Evolutionary conservation across 2,797 vertebrate genomes (phyloP), one percentile per base, ranked within the genome.

Genomic region (Danio albolineatus): DNA sequence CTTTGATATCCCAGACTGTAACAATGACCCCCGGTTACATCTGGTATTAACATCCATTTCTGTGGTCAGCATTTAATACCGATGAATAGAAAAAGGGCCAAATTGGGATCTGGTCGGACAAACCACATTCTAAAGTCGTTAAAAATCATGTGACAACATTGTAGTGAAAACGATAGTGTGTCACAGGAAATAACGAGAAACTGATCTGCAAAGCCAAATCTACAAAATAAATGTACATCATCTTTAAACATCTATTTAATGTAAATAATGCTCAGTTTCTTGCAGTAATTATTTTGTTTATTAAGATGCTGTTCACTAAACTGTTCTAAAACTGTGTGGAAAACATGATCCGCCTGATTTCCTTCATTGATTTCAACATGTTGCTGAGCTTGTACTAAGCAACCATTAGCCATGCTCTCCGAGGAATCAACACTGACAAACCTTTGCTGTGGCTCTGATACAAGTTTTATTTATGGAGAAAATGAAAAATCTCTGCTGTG

Each of bases 11-110:
- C 17, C 61, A 65, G 62, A 57, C 36, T 51, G 16, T 49, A 44
- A 54, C 41, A 46, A 60, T 38, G 71, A 73, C 54, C 71, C 28
- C 54, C 6, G 2, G 41, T 44, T 73, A 60, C 53, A 73, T 73
- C 41, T 57, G 41, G 54, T 73, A 46, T 73, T 73, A 73, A 73
- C 41, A n/a, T 46, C 19, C 39, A 73, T 60, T 46, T 48, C 39
- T 60, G 71, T 36, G 71, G 71, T 48, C 14, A 60, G 54, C 5
- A 28, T 46, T 59, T n/a, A 59, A 46, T 59, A n/a, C 38, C 36
- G 38, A 16, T 19, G 57, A 16, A 10, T 13, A 53, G 10, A 54
- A 70, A 39, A 70, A 17, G 6, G 38, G 17, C 36, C 49, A 70
- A 70, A 54, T 48, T 66, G 44, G 19, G 44, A 66, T 66, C 44